Conservation (phyloP, 64 coral and sea anemone species). For the Pocillopora verrucosa region DNA sequence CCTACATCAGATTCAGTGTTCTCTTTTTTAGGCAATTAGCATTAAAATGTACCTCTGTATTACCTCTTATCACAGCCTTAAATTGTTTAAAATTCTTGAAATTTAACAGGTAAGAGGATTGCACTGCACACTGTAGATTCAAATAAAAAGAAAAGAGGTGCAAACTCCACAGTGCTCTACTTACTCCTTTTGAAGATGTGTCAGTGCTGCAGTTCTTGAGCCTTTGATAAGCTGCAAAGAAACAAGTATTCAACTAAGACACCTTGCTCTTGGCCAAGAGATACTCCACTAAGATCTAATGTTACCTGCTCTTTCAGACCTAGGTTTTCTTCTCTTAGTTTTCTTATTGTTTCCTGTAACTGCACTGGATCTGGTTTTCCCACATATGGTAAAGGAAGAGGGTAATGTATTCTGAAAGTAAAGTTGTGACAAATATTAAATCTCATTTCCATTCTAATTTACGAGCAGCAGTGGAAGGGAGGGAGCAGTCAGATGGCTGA, state of each 20-base stretch:
- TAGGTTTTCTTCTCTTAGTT: constrained; percentile 87
- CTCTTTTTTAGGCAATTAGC: too few relatives aligned
- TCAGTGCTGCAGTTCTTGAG: constrained; percentile 41
- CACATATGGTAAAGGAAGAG: constrained; percentile 93
- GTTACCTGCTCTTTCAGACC: constrained; percentile 83
- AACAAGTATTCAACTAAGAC: neutral
- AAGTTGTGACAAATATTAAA: neutral
- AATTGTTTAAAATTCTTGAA: too few relatives aligned
- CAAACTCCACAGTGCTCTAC: neutral
- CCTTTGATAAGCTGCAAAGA: constrained; percentile 72
- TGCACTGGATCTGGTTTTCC: constrained; percentile 99
- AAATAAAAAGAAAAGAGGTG: neutral
- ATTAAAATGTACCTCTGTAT: too few relatives aligned
- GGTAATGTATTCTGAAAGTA: constrained; percentile 88
- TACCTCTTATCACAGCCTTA: too few relatives aligned
- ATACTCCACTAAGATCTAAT: neutral
- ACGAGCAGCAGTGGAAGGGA: neutral
- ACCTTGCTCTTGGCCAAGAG: neutral
- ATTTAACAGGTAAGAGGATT: too few relatives aligned
- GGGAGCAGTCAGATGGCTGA: too few relatives aligned
- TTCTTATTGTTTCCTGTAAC: constrained; percentile 91
- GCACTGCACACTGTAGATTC: too few relatives aligned
- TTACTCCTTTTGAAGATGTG: constrained; percentile 89
- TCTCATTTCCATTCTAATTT: too few relatives aligned
- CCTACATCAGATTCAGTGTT: too few relatives aligned